Percentiles rank a stretch among this genome's conserved stretches.
Conservation (phyloP, 2,113 vertebrate species). For the Lathamus discolor region DNA sequence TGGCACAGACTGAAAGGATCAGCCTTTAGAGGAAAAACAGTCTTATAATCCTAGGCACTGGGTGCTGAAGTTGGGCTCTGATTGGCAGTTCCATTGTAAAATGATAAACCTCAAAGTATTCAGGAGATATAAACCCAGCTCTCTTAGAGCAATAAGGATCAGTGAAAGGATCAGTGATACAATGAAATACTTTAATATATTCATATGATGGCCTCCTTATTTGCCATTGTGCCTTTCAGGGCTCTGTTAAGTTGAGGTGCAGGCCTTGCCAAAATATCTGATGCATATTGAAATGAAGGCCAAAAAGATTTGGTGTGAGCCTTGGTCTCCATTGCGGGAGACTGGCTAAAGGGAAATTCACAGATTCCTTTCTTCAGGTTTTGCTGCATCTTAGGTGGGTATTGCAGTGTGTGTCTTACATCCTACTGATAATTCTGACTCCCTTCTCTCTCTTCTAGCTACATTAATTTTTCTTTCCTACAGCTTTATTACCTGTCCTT, state of each 20-base stretch:
- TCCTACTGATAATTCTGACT: not conserved
- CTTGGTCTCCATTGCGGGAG: not conserved
- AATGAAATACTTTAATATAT: not conserved
- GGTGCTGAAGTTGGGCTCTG: not conserved
- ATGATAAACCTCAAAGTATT: not conserved
- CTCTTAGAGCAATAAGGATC: not conserved
- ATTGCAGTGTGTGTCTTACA: not conserved
- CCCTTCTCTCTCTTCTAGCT: not conserved
- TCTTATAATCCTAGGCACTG: not conserved
- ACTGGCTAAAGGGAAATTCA: not conserved
- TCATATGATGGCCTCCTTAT: not conserved
- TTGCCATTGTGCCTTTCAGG: not conserved
- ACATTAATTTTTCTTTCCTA: not conserved
- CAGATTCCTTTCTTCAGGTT: rapidly evolving
- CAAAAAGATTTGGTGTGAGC: not conserved
- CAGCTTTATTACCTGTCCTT: not conserved
- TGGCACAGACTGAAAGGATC: not conserved
- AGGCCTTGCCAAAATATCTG: not conserved
- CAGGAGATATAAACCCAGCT: not conserved
- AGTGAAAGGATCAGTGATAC: not conserved
- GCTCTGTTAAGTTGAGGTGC: not conserved
- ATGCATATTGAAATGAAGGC: not conserved
- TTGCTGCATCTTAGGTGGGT: not conserved
- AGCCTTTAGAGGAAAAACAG: not conserved
- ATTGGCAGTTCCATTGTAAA: not conserved